Base-by-base conservation (phyloP, 2,113 vertebrate species). In the Scomber colias region DNA sequence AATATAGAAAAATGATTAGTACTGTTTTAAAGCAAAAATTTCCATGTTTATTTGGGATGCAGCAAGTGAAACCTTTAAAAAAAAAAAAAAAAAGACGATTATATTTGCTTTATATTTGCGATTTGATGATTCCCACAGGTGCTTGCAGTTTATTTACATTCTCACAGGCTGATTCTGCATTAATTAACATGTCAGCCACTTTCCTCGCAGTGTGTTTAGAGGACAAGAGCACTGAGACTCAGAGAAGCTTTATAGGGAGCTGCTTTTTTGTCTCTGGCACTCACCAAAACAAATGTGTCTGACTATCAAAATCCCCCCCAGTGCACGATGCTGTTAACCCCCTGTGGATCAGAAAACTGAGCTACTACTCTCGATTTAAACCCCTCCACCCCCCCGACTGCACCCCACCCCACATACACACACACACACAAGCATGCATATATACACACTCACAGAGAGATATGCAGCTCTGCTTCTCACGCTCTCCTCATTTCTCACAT, bases 261-360 rank as follows among this genome's bases (percentile, higher is more conserved):
- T n/a, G 31, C 45, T 71, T 60, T 27, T 60, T 49, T 40, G 1
- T 21, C 72, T 66, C 44, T 11, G 46, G 68, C 59, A 49, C 62
- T 66, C 83, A 76, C 71, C 75, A 83, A 77, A 84, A 86, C 72
- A 72, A 87, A 87, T 59, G 64, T 40, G 82, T 85, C 35, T 21
- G 1, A 86, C 75, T 60, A 40, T 67, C 73, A 71, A 51, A 68
- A 61, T n/a, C 71, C 62, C 70, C 67, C 67, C 74, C 71, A 40
- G 48, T 55, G 61, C 57, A 59, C 46, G 1, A 3, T 13, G 62
- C 63, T 31, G 30, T 79, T 74, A 82, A 63, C 86, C 77, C 82
- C 79, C 60, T 2, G 19, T 24, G 77, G 61, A 88, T 59, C 48
- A 54, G 62, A 60, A 79, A 31, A 51, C 45, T 73, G 40, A 65